Conservation (phyloP, 2,888 invertebrate species). For the Caenorhabditis afra region DNA sequence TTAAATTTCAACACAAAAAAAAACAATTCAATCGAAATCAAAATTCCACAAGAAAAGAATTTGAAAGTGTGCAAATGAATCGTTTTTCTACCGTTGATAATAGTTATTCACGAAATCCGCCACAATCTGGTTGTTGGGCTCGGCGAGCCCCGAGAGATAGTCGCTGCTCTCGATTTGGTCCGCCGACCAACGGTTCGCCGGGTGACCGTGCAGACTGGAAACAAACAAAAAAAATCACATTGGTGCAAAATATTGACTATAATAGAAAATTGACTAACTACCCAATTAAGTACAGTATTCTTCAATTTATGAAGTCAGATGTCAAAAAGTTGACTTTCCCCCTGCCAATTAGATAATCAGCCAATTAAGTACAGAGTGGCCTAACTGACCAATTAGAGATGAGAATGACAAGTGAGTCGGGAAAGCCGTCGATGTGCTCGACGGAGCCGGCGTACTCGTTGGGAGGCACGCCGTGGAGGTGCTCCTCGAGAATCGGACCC, state of each 20-base stretch:
- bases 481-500: constrained; percentile 40
- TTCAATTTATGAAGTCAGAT: no score
- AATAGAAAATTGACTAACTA: no score
- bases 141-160: constrained; percentile 27
- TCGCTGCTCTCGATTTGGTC: constrained; percentile 47
- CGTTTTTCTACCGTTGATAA: constrained; percentile 41
- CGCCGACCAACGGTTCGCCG: constrained; percentile 36
- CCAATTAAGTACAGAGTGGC: no score
- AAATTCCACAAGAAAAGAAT: constrained; percentile 34
- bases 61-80: background rate
- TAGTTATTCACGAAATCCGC: constrained; percentile 40
- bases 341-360: no score
- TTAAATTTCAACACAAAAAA: no score
- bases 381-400: constrained; percentile 54
- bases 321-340: no score
- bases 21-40: no score
- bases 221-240: no score
- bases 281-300: no score
- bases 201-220: constrained; percentile 25
- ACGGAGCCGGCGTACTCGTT: constrained; percentile 27
- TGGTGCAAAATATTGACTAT: no score
- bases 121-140: constrained; percentile 31
- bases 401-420: constrained; percentile 13
- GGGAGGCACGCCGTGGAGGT: constrained; percentile 4
- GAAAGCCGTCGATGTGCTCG: constrained; percentile 36